These are phyloP conservation scores for Benitochromis conjunctus DNA, from an alignment of 2,113 vertebrate species.

Conservation along the genomic window DNA sequence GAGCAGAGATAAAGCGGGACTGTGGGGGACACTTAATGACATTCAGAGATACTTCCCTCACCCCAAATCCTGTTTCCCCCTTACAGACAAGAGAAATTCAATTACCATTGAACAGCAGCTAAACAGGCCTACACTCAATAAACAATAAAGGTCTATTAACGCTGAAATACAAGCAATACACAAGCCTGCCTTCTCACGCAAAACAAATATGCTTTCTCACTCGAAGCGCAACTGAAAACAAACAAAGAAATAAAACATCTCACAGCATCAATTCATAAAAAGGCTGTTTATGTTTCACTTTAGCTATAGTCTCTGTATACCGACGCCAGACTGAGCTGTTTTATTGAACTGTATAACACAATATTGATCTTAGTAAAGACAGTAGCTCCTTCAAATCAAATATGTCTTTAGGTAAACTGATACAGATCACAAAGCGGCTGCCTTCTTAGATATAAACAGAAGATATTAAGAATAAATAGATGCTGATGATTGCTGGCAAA, in stretches of 20 bases:
- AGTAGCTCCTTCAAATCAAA: slow-evolving; percentile 27
- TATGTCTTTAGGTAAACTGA: slow-evolving; percentile 3
- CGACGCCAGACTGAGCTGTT: neutral
- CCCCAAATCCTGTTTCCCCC: slow-evolving; percentile 29
- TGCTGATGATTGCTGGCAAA: neutral
- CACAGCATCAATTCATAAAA: slow-evolving; percentile 34
- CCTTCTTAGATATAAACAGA: neutral
- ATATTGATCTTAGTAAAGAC: slow-evolving; percentile 38
- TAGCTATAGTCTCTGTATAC: neutral
- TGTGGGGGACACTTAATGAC: slow-evolving; percentile 22
- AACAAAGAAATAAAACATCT: neutral
- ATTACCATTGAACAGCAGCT: slow-evolving; percentile 56
- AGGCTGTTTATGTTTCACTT: slow-evolving; percentile 16
- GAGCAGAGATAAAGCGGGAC: neutral
- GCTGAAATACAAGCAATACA: slow-evolving; percentile 59
- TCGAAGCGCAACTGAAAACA: slow-evolving; percentile 16
- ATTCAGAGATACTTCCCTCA: slow-evolving; percentile 47
- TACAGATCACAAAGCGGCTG: neutral
- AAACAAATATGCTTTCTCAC: slow-evolving; percentile 39
- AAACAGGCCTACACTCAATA: slow-evolving; percentile 56
- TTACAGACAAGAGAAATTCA: slow-evolving; percentile 46
- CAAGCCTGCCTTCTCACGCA: slow-evolving; percentile 31
- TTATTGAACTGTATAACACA: slow-evolving; percentile 24
- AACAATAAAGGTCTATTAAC: slow-evolving; percentile 66
- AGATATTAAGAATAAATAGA: neutral